Conservation (phyloP, 2,888 invertebrate genomes). For the Harmothoe impar region DNA sequence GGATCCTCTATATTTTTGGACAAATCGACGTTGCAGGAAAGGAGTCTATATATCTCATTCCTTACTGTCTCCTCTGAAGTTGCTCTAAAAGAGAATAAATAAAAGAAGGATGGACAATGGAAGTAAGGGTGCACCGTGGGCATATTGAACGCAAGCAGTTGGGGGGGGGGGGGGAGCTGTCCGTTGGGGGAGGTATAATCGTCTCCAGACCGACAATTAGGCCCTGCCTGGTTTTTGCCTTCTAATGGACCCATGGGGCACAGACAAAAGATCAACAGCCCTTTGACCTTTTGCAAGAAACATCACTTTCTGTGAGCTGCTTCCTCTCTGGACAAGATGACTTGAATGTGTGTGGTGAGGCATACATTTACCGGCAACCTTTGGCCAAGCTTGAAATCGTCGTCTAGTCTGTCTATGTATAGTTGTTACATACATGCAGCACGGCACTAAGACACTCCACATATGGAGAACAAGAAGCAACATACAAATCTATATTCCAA, state of each 20-base stretch:
- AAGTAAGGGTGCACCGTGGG: neutral
- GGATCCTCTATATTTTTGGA: too few species aligned
- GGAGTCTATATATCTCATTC: too few species aligned
- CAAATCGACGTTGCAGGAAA: too few species aligned
- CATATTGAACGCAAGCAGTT: neutral
- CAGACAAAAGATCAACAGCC: neutral
- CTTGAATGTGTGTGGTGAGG: conserved; percentile 29
- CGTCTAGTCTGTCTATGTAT: neutral
- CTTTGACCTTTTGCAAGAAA: conserved; percentile 4
- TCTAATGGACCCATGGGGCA: neutral
- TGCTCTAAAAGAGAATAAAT: neutral
- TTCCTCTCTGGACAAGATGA: neutral
- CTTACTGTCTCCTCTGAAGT: too few species aligned
- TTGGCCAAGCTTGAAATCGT: neutral
- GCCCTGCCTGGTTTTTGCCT: neutral
- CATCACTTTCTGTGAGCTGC: conserved; percentile 8
- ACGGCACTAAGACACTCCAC: too few species aligned
- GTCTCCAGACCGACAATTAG: neutral
- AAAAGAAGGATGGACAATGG: neutral
- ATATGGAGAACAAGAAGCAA: too few species aligned
- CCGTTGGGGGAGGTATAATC: neutral
- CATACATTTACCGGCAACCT: conserved; percentile 18
- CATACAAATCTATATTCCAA: too few species aligned
- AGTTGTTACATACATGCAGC: too few species aligned
- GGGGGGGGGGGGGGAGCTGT: neutral